These are phyloP conservation scores for Sterrhoptilus dennistouni DNA, from an alignment of 2,113 vertebrate species.

Conservation along the genomic window DNA sequence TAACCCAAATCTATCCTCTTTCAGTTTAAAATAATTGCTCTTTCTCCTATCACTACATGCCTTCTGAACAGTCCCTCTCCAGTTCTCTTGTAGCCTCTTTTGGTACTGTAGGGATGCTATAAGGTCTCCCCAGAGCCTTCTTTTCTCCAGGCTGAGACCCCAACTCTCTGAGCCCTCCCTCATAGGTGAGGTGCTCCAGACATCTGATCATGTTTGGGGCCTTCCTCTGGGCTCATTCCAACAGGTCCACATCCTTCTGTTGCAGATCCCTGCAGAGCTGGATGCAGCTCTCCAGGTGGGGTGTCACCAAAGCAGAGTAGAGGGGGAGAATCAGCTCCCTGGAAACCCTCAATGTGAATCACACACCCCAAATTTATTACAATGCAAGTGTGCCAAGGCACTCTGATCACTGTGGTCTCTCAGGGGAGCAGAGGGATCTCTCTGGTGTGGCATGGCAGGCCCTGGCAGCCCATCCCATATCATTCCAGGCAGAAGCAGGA, in stretches of 20 bases:
- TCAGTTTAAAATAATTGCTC: neutral
- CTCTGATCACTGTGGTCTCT: neutral
- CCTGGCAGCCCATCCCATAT: neutral
- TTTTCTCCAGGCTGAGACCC: neutral
- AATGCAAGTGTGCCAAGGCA: neutral
- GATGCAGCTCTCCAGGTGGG: neutral
- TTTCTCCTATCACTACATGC: neutral
- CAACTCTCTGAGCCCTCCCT: neutral
- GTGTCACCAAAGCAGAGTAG: neutral
- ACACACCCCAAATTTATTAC: rapidly evolving
- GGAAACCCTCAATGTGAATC: neutral
- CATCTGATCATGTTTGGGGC: too few species aligned
- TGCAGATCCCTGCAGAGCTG: too few species aligned
- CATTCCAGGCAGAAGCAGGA: too few species aligned
- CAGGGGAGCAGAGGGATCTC: rapidly evolving
- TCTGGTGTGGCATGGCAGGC: rapidly evolving
- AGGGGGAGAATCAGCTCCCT: neutral
- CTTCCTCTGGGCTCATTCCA: neutral
- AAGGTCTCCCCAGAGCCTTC: neutral
- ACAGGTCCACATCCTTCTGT: neutral
- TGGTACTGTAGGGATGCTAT: neutral
- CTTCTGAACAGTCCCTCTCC: neutral
- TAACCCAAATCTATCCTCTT: neutral
- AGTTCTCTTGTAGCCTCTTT: neutral
- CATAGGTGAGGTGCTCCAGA: neutral